Evolutionary conservation across 2,888 invertebrate genomes (phyloP).

Genomic region (Tipula confusa): DNA sequence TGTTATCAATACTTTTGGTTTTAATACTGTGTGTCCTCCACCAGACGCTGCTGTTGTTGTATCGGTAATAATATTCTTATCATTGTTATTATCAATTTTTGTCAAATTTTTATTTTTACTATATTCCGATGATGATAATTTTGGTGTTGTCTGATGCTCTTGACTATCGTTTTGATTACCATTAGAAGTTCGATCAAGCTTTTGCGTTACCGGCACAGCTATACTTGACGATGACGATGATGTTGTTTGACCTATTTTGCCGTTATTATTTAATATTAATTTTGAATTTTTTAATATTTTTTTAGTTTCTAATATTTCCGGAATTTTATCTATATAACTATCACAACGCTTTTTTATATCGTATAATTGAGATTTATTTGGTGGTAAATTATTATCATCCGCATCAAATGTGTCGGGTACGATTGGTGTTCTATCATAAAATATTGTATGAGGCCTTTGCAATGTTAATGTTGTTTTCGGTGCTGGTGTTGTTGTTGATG

Average conservation of each 20-base stretch:
- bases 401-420: neutral
- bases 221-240: neutral
- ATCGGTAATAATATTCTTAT: neutral
- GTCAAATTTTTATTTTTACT: conserved; percentile 27
- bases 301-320: neutral
- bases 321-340: neutral
- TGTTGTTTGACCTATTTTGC: conserved; percentile 30
- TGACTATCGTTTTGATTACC: neutral
- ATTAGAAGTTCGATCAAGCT: conserved; percentile 13
- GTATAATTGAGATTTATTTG: conserved; percentile 5
- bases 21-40: neutral
- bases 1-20: conserved; percentile 28
- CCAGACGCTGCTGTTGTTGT: neutral
- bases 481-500: neutral
- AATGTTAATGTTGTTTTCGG: neutral
- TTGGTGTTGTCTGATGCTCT: neutral
- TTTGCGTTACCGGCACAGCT: neutral
- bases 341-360: conserved; percentile 3
- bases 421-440: neutral
- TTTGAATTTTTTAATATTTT: neutral
- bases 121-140: neutral
- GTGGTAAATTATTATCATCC: neutral
- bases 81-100: conserved; percentile 12
- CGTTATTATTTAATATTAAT: conserved; percentile 3
- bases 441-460: conserved; percentile 21